Base-by-base conservation (phyloP, 2,888 invertebrate genomes). In the Agrotis puta region DNA sequence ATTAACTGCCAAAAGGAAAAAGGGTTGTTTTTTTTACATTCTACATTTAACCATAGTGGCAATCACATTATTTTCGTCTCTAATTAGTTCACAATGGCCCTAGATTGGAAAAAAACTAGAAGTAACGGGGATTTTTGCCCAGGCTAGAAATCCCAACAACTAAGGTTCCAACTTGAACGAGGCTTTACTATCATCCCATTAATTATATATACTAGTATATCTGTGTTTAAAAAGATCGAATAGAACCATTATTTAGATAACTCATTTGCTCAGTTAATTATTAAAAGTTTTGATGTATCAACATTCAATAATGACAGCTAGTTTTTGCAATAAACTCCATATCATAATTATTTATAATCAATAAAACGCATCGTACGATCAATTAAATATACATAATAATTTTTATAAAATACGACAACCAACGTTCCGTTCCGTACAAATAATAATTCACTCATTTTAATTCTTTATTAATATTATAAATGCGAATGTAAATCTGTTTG, bases 361-460 rank as follows among this genome's bases (percentile, higher is more conserved):
- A 54, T 22, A 64, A 74, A 84, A 84, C 73, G 69, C 77, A 53
- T 53, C 64, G 68, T 53, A 64, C 11, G 33, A 80, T 62, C 69
- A 54, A 79, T 78, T 74, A 79, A 74, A 74, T 58, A 33, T 20
- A 24, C 64, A 74, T 83, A 77, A 81, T 66, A 81, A 77, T 76
- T 81, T 74, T 50, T 67, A 78, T 81, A 74, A 81, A 81, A 79
- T 67, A 82, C 74, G 71, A 67, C 27, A 27, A 5, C 27, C 79
- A 57, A 54, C 73, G 63, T 72, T 74, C 71, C n/a, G n/a, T n/a
- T n/a, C n/a, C n/a, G 70, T 82, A 79, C 77, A 77, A 79, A 85
- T 80, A 83, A 80, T 82, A 82, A 73, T 83, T 80, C 75, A 80
- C 84, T 82, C 73, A 85, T 3, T 4, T 27, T 27, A 27, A 5